phyloP scores from a whole-genome alignment of 2,113 vertebrate species.

The Hipposideros armiger region DNA sequence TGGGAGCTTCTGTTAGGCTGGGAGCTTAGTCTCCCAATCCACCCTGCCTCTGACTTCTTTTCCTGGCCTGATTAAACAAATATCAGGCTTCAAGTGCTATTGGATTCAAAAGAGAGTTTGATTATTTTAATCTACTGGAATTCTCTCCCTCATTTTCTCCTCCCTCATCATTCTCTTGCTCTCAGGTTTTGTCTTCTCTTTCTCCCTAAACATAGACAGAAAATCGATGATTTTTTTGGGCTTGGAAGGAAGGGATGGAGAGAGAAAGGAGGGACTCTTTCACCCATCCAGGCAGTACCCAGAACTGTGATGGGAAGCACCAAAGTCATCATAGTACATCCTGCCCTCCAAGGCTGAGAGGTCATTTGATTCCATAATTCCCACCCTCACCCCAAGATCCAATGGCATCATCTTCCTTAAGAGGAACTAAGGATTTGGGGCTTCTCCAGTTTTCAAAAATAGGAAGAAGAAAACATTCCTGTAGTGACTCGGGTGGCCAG shows the following conservation, averaged over 20 bases:
- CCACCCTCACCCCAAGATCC: not conserved
- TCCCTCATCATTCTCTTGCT: not conserved
- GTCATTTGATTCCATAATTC: not conserved
- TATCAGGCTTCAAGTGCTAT: not conserved
- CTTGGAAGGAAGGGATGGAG: not conserved
- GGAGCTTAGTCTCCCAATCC: not conserved
- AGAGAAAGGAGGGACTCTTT: not conserved
- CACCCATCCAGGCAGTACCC: not conserved
- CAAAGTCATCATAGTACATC: too few relatives aligned
- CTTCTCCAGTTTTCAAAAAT: constrained; percentile 3
- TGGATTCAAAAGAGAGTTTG: not conserved
- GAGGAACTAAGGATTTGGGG: not conserved
- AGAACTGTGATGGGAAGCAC: not conserved
- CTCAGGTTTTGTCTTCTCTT: not conserved
- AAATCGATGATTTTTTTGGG: not conserved
- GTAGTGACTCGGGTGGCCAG: not conserved
- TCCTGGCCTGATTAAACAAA: not conserved
- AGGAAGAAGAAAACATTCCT: not conserved
- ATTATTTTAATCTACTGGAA: not conserved
- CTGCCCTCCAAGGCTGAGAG: not conserved
- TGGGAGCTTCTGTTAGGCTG: not conserved
- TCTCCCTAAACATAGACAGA: not conserved
- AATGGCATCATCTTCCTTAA: not conserved
- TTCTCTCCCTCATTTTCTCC: not conserved
- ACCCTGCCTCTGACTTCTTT: not conserved